These are phyloP conservation scores for Pemphigus obesinymphae DNA, from an alignment of 1,140 invertebrate species.

Conservation along the genomic window DNA sequence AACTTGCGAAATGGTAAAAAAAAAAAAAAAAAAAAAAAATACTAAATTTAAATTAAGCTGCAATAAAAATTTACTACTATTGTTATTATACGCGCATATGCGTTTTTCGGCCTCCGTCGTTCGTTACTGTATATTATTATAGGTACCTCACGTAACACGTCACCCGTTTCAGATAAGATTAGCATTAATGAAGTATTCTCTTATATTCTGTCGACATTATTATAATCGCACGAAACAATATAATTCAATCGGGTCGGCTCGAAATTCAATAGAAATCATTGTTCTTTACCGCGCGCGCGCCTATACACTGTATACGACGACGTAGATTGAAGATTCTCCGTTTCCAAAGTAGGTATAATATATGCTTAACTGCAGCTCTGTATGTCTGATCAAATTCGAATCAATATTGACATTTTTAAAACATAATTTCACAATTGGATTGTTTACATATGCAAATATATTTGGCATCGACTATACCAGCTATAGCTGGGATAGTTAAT, in stretches of 20 bases:
- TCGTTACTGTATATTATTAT: too few relatives aligned
- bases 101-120: too few relatives aligned
- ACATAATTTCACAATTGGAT: too few relatives aligned
- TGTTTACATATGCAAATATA: too few relatives aligned
- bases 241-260: background rate
- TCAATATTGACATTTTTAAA: background rate
- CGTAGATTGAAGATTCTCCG: background rate
- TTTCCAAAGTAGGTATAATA: background rate
- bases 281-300: background rate
- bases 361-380: too few relatives aligned
- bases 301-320: background rate
- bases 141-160: background rate
- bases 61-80: background rate
- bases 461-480: too few relatives aligned
- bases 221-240: background rate
- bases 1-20: too few relatives aligned
- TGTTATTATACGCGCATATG: too few relatives aligned
- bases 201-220: background rate
- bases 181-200: slow-evolving; percentile 16
- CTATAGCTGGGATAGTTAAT: too few relatives aligned
- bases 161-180: slow-evolving; percentile 12
- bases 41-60: background rate
- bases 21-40: too few relatives aligned
- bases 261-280: slow-evolving; percentile 11
- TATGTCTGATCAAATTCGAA: background rate